These are phyloP conservation scores for Chrysocyon brachyurus DNA, from an alignment of 2,797 vertebrate genomes.

Conservation along the genomic window DNA sequence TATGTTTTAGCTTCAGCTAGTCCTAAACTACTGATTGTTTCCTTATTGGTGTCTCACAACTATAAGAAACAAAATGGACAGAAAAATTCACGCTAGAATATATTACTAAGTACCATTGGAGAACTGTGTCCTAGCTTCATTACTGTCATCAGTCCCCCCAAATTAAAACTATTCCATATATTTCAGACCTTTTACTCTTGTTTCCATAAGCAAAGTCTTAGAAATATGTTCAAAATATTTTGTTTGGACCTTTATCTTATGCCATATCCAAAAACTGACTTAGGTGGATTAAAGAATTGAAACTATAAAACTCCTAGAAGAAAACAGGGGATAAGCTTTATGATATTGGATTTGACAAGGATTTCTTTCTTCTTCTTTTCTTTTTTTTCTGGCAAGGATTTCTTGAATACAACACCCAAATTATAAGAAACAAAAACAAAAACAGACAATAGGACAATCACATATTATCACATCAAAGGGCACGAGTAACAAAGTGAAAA, in stretches of 20 bases:
- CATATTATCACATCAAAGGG: not conserved
- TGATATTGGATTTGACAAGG: not conserved
- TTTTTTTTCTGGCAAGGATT: not conserved
- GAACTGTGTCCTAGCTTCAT: not conserved
- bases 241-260: not conserved
- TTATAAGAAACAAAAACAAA: conserved; percentile 8
- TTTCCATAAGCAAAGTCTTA: not conserved
- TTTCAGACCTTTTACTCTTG: conserved; percentile 11
- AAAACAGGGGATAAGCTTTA: not conserved
- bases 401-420: not conserved
- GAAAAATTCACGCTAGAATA: conserved; percentile 32
- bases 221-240: conserved; percentile 42
- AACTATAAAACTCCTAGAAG: not conserved
- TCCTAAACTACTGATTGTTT: conserved; percentile 18
- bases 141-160: not conserved
- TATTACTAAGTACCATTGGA: not conserved
- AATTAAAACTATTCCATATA: conserved; percentile 5
- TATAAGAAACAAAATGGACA: conserved; percentile 24
- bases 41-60: not conserved
- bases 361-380: conserved; percentile 9
- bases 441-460: not conserved
- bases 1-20: conserved; percentile 29
- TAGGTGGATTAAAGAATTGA: not conserved
- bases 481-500: not conserved
- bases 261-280: not conserved